Conservation (phyloP, 1,140 invertebrate species). For the Sipha flava region DNA sequence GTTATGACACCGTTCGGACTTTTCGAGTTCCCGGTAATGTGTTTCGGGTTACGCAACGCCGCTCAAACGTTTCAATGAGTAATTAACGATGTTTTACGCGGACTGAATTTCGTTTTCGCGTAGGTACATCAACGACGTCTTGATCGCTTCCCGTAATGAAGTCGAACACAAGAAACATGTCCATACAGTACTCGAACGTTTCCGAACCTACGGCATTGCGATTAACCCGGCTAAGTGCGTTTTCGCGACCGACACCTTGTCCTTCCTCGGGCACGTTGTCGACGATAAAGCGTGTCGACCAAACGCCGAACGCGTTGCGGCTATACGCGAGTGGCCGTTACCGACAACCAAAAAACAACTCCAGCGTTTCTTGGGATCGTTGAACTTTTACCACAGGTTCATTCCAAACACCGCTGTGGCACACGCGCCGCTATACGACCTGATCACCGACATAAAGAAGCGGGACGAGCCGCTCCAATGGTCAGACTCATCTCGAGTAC, state of each 20-base stretch:
- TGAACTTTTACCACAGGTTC: conserved; percentile 35
- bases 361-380: conserved; percentile 37
- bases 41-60: conserved; percentile 44
- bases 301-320: conserved; percentile 37
- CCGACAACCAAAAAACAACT: conserved; percentile 29
- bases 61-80: conserved; percentile 46
- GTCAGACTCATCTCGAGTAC: conserved; percentile 35
- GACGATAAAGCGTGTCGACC: conserved; percentile 39
- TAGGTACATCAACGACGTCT: conserved; percentile 43
- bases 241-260: conserved; percentile 39
- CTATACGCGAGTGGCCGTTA: neutral
- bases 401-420: conserved; percentile 21
- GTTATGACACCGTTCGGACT: conserved; percentile 41
- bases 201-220: conserved; percentile 38
- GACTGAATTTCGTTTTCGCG: conserved; percentile 41
- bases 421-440: conserved; percentile 19
- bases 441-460: neutral
- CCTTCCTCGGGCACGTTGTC: conserved; percentile 41
- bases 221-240: conserved; percentile 41
- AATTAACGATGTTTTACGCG: conserved; percentile 44
- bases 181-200: conserved; percentile 36
- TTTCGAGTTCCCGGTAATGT: conserved; percentile 42
- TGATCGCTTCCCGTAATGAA: conserved; percentile 40
- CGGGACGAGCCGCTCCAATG: conserved; percentile 38
- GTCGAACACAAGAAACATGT: conserved; percentile 37